Evolutionary conservation across 2,797 vertebrate genomes (phyloP), one percentile per base, ranked within the genome.

Genomic region (Nyctalus aviator): DNA sequence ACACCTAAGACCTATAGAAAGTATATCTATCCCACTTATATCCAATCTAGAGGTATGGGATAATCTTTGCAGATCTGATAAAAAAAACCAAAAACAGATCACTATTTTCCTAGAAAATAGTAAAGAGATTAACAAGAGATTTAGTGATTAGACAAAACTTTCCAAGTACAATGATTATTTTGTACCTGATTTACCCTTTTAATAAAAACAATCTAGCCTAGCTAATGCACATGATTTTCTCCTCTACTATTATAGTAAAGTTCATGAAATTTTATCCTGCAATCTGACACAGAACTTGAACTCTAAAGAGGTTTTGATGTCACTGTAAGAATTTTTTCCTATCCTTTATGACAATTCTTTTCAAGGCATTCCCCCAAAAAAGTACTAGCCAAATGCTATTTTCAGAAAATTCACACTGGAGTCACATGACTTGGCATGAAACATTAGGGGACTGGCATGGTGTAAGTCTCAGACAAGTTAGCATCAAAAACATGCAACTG

Each of bases 401-500:
- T 89, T 95, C 37, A 94, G 91, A 95, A 91, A 93, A 75, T 2
- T 27, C 44, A 59, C 64, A 81, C 6, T 37, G 27, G 44, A 37
- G 37, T 84, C 53, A 50, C 57, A 69, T 32, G 69, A 95, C 53
- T 84, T 79, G 77, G 77, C 79, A 88, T 7, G 18, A 82, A 90
- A 75, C 53, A 90, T 85, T 21, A 88, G 90, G 71, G 84, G 85
- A 93, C 78, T 44, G 75, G 90, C 79, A 92, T 87, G 77, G 84
- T 84, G n/a, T 11, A 73, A 88, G 94, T 66, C 93, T 96, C 68
- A 83, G 82, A 91, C 75, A 94, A 88, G 93, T 95, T 94, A 95
- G 96, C 90, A 96, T 78, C 81, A 69, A 84, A 95, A 83, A 86
- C 94, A 97, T 96, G 95, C 97, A 76, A 88, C 59, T 72, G 76